Base-by-base conservation (phyloP, 1,140 invertebrate genomes). In the Myzus persicae region DNA sequence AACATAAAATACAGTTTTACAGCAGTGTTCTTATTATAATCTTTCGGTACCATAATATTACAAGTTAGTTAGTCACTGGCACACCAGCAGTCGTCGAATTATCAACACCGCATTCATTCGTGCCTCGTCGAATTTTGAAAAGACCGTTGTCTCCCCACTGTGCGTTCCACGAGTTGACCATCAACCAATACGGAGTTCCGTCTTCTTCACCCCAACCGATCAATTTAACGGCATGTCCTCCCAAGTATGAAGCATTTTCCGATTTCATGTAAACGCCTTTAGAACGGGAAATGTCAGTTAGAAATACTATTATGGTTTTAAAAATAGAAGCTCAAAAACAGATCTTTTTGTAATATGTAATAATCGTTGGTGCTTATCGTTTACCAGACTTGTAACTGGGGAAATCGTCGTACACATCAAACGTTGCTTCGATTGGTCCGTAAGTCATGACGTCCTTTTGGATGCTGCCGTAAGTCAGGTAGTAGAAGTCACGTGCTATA, bases 81-180 rank as follows among this genome's bases (percentile, higher is more conserved):
- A 91, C 90, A 48, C 90, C 98, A 91, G 97, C 97, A 38, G 96
- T 96, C 93, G 98, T 97, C 44, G 96, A 95, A 94, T 96, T 96
- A 95, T 99, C 98, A 91, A 96, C 94, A 38, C 94, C 94, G 94
- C 95, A 96, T 95, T 96, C 97, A 95, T 99, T 96, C 93, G 96
- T 95, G 24, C 98, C 98, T 94, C 98, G 96, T 11, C 97, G 95
- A 82, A 99, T 99, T 95, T 98, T 98, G 96, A 99, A 99, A 95
- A 96, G 97, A n/a, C 98, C 98, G 95, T 96, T 96, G 95, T 97
- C 96, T 7, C 96, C 96, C 96, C 96, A 97, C 2, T 94, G 85
- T 9, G 94, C 94, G 22, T 96, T 96, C 96, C 96, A 97, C 90
- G 96, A 96, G 94, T 96, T 96, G 48, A 95, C 95, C 24, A 95